Conservation (phyloP, 2,797 vertebrate species). For the Anniella stebbinsi region DNA sequence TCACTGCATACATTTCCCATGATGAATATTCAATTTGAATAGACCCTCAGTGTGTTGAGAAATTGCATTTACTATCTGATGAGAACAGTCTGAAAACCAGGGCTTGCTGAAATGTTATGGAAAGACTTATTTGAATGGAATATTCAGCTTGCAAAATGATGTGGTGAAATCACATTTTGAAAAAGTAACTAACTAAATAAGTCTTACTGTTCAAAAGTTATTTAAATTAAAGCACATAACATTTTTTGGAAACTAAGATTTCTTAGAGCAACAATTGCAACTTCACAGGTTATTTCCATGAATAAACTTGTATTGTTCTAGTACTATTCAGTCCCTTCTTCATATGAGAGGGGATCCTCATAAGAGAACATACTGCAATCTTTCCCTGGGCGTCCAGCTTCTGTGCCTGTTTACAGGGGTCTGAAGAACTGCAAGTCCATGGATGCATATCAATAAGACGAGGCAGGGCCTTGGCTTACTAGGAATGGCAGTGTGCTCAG, state of each 20-base stretch:
- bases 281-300: neutral
- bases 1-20: neutral
- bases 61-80: neutral
- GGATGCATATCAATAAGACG: neutral
- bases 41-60: neutral
- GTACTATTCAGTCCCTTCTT: neutral
- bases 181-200: neutral
- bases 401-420: neutral
- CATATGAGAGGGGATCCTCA: neutral
- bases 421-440: neutral
- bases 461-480: neutral
- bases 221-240: neutral
- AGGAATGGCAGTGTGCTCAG: neutral
- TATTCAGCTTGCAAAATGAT: neutral
- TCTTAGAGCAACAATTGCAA: constrained; percentile 20
- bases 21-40: neutral
- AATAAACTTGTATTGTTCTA: neutral
- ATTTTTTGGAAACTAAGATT: neutral
- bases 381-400: neutral
- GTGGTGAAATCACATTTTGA: neutral
- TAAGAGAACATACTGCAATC: neutral
- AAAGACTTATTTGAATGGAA: neutral
- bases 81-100: neutral
- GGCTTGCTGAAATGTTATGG: neutral
- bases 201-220: neutral